Conservation (phyloP, 1,140 invertebrate genomes). For the Mercenaria mercenaria region DNA sequence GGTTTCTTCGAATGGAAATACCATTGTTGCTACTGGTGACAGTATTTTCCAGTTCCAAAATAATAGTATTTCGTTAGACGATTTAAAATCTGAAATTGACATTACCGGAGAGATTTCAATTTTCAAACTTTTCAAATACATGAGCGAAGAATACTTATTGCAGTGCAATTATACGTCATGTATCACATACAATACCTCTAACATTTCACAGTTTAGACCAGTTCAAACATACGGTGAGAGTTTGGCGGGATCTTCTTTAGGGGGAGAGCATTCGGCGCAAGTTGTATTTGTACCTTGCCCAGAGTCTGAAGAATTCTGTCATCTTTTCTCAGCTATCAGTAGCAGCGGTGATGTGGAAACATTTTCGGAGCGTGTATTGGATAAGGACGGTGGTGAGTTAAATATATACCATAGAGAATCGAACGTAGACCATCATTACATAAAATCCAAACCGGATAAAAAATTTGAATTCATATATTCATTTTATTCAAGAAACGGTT, state of each 20-base stretch:
- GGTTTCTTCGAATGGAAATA: background rate
- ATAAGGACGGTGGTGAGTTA: background rate
- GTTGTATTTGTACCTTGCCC: background rate
- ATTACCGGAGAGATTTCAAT: background rate
- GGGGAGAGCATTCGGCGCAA: background rate
- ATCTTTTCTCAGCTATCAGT: background rate
- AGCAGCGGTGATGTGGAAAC: background rate
- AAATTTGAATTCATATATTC: constrained; percentile 15
- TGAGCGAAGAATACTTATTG: background rate
- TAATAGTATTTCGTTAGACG: background rate
- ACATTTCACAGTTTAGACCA: background rate
- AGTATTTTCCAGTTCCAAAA: background rate
- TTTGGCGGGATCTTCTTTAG: background rate
- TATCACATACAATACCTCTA: background rate
- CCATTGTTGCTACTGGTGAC: background rate
- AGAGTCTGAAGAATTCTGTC: background rate
- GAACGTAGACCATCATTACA: constrained; percentile 60
- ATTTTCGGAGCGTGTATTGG: background rate
- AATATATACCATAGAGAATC: background rate
- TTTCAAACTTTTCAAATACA: background rate
- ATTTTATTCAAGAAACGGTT: background rate
- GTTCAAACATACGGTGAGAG: background rate
- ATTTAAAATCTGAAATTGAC: background rate
- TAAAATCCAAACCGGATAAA: background rate
- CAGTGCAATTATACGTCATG: background rate